Evolutionary conservation across 2,797 vertebrate genomes (phyloP), one percentile per base, ranked within the genome.

Genomic region (Schizothorax lantsangensis): DNA sequence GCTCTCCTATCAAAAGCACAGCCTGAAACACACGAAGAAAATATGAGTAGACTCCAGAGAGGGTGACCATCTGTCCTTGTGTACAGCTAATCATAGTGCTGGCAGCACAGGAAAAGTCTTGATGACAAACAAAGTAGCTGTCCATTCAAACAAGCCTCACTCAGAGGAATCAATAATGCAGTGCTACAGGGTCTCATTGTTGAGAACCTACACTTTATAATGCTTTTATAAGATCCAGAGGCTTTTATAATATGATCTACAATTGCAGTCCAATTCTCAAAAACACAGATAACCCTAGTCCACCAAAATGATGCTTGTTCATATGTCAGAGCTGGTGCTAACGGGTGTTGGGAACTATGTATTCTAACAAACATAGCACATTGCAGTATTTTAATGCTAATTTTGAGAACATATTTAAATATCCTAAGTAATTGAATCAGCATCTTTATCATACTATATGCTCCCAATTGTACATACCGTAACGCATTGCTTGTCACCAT

Each of bases 1-100:
- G 98, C 83, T 99, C 98, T 81, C 98, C 98, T 92, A 98, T 98
- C 92, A 99, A 93, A 81, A 99, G 92, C 90, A 99, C 97, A 79
- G 97, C 97, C 98, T 99, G 84, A 86, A 92, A 89, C 38, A 88
- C 68, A 84, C 23, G 19, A 79, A 78, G 15, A 75, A 68, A 66
- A 81, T 14, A 62, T 10, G 3, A 69, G 59, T 11, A 73, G 69
- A 73, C 26, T 79, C 54, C 23, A 73, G 75, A 87, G 81, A 87
- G 77, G 19, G 52, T 0, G 75, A 59, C n/a, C 73, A 66, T 74
- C 72, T 78, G 62, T 54, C 10, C 19, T 6, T 69, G 9, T 64
- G 54, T 10, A 79, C 75, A 38, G 68, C 71, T 52, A 75, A 88
- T 80, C 68, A 59, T 59, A 59, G 49, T 54, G 21, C 64, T 62